Base-by-base conservation (phyloP, 1,140 invertebrate species). In the Dryas iulia region DNA sequence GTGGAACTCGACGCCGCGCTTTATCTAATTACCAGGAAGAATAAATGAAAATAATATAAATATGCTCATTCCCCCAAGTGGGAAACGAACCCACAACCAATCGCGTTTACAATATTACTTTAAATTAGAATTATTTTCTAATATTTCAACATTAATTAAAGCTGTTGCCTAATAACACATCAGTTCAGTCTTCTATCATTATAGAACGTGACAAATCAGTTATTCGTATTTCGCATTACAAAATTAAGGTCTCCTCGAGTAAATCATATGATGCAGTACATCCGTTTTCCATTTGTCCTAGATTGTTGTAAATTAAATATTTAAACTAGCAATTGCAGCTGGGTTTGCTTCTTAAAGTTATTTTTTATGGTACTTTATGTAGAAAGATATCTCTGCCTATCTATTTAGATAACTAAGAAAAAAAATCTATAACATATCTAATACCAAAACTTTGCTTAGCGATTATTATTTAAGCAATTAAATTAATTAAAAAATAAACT, bases 241-340 rank as follows among this genome's bases (percentile, higher is more conserved):
- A 47, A 47, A 47, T 47, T 47, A 47, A 47, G 39, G 39, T 47
- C 39, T 47, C 12, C 39, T 21, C 39, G 39, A 47, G 39, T 47
- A 47, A 47, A 47, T 47, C 8, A 21, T 47, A 47, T 47, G 39
- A 47, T 47, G 39, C 39, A 21, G 39, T 47, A 47, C 39, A 47
- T 47, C 39, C 39, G 39, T 47, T 47, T 47, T 47, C 18, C 18
- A 47, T 47, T 47, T 21, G 39, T 18, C 39, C 39, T 47, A 47
- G 39, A 47, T 47, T 18, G 2, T 47, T 47, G 1, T 47, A 21
- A 47, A 47, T 47, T 47, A 0, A 18, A 21, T 10, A n/a, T n/a
- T n/a, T n/a, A 47, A 7, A 47, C 39, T 47, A 47, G 14, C n/a
- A 2, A 14, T 21, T 47, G 18, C 2, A 0, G 7, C 7, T 10